These are phyloP conservation scores for Oceanites oceanicus DNA, from an alignment of 2,113 vertebrate genomes.

Conservation along the genomic window DNA sequence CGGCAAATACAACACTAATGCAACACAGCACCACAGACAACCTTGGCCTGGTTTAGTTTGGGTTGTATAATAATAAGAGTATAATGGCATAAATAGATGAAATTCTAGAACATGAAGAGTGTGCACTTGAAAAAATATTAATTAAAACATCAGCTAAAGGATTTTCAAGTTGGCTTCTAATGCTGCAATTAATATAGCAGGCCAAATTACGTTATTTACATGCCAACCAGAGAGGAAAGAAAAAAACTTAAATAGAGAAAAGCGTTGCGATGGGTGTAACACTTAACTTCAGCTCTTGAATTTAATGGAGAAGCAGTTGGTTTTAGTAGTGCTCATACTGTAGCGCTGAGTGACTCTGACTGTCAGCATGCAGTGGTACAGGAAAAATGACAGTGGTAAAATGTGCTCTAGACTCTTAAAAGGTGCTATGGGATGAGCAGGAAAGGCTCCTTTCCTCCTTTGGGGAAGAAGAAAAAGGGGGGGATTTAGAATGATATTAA, in stretches of 20 bases:
- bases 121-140: neutral
- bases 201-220: neutral
- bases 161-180: neutral
- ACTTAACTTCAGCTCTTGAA: neutral
- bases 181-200: neutral
- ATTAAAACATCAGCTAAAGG: neutral
- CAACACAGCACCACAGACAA: neutral
- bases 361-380: neutral
- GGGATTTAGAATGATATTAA: neutral
- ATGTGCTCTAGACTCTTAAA: neutral
- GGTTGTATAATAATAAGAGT: neutral
- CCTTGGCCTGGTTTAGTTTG: neutral
- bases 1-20: neutral
- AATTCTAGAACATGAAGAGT: neutral
- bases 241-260: neutral
- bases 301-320: neutral
- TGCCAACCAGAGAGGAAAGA: neutral
- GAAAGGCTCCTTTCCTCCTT: neutral
- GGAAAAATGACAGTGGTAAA: neutral
- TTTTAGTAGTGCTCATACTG: neutral
- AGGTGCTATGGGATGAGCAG: neutral
- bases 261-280: neutral
- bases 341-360: neutral
- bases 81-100: neutral
- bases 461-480: neutral